Conservation (phyloP, 2,113 vertebrate species). For the Oreocharis arfaki region DNA sequence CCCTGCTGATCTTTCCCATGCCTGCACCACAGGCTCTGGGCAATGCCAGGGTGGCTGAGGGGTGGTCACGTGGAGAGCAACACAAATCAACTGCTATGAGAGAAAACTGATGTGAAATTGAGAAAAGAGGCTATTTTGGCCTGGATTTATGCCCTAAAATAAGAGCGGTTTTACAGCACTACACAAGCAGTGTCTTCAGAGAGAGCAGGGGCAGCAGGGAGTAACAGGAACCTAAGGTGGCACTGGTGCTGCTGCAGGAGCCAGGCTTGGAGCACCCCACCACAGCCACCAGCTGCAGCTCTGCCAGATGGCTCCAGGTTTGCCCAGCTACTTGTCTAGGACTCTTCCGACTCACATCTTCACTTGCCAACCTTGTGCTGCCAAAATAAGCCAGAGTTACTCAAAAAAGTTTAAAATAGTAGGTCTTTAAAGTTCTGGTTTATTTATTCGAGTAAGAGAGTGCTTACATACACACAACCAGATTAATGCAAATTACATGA, state of each 20-base stretch:
- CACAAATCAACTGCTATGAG: neutral
- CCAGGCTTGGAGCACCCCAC: neutral
- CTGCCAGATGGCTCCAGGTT: neutral
- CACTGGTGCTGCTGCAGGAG: neutral
- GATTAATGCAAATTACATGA: neutral
- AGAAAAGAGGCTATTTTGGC: neutral
- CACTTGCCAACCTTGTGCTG: neutral
- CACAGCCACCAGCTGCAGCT: neutral
- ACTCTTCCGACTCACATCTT: neutral
- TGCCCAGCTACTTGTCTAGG: neutral
- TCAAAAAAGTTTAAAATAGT: neutral
- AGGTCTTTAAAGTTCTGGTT: neutral
- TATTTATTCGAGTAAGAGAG: neutral
- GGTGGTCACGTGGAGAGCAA: neutral
- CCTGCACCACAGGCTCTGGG: neutral
- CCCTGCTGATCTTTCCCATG: neutral
- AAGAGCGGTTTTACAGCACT: neutral
- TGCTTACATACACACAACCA: neutral
- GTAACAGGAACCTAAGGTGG: neutral
- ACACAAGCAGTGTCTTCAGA: neutral
- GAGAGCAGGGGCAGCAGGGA: neutral
- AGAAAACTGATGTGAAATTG: neutral
- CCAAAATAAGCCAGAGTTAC: neutral
- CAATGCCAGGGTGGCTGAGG: neutral
- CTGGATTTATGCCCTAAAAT: neutral